Conservation (phyloP, 2,797 vertebrate species). For the Rhyacichthys aspro region DNA sequence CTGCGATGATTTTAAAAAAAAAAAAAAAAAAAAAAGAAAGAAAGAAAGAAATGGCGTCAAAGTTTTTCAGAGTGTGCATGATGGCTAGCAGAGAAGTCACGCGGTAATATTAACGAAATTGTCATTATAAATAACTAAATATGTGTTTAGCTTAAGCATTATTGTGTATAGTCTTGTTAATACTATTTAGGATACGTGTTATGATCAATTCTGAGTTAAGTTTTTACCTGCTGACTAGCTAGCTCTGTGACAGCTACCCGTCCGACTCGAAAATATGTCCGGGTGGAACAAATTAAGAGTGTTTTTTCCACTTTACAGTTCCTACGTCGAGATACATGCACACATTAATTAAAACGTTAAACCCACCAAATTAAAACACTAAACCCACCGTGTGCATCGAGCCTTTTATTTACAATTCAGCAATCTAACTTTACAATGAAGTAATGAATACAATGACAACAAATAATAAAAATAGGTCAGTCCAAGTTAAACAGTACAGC, state of each 20-base stretch:
- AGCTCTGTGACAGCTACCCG: neutral
- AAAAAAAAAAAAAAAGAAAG: no score
- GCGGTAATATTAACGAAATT: neutral
- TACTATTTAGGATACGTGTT: neutral
- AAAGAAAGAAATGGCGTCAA: no score
- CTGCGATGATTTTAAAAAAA: no score
- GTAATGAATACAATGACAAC: no score
- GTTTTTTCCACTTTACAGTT: constrained; percentile 18
- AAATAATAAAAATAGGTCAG: no score
- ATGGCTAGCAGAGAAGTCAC: neutral
- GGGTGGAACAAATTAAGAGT: constrained; percentile 7
- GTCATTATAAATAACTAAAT: neutral
- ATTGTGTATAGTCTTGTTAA: neutral
- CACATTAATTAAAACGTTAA: neutral
- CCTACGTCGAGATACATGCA: neutral
- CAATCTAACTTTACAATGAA: no score
- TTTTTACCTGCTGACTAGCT: neutral
- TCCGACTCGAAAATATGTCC: constrained; percentile 35
- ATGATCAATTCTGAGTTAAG: no score
- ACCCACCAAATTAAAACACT: no score
- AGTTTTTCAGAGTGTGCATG: neutral
- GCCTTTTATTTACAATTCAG: no score
- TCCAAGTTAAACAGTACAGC: neutral
- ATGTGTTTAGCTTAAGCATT: neutral
- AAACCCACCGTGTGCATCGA: neutral